Conservation (phyloP, 2,113 vertebrate species). For the Caloenas nicobarica region DNA sequence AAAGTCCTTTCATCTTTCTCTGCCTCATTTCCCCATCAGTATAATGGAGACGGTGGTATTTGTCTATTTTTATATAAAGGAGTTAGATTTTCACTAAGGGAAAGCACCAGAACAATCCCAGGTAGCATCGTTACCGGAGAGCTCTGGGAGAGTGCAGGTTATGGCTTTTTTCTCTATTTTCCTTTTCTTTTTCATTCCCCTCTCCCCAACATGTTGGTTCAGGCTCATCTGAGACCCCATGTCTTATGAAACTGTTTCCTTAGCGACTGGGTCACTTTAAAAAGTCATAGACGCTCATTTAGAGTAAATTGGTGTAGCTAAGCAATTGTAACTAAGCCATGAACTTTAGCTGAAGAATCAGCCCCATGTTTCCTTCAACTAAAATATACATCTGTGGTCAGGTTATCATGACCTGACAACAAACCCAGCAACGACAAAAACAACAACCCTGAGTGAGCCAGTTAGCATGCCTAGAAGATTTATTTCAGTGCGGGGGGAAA, state of each 20-base stretch:
- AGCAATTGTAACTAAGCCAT: background rate
- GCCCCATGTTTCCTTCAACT: background rate
- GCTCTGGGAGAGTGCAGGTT: background rate
- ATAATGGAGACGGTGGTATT: background rate
- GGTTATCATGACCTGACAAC: constrained; percentile 54
- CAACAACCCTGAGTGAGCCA: background rate
- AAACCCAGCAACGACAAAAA: background rate
- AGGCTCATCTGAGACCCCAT: background rate
- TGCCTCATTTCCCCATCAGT: constrained; percentile 30
- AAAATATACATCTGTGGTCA: constrained; percentile 8
- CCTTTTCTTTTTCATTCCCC: background rate
- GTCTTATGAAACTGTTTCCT: background rate
- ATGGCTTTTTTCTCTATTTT: background rate
- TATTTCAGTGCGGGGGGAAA: background rate
- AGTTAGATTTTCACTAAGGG: background rate
- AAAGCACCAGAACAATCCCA: background rate
- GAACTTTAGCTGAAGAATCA: background rate
- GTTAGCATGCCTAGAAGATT: background rate
- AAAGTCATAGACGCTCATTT: background rate
- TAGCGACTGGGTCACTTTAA: background rate
- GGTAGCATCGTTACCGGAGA: background rate
- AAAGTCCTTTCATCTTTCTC: constrained; percentile 43
- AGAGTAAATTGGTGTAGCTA: background rate
- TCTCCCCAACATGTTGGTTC: background rate
- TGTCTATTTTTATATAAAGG: background rate